A percentile compares a stretch with the other conserved stretches of the same genome.
These are phyloP conservation scores for Drosophila demipolita DNA, from an alignment of 2,888 invertebrate genomes.

Conservation along the genomic window DNA sequence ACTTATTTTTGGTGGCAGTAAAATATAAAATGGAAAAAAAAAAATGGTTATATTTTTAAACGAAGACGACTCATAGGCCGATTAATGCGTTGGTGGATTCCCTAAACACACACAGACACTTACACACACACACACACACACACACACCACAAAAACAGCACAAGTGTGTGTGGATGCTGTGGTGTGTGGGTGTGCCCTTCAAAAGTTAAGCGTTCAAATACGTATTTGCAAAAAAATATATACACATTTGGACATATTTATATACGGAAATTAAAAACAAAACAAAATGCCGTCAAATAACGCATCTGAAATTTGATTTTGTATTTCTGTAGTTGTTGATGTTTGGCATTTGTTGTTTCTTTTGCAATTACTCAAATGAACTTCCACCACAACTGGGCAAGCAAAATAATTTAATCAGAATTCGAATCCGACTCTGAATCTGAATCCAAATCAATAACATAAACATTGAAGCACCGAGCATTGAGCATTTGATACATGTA, in stretches of 20 bases:
- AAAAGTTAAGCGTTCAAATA: slow-evolving; percentile 32
- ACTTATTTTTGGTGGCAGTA: slow-evolving; percentile 67
- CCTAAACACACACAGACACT: slow-evolving; percentile 36
- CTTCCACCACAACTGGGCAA: slow-evolving; percentile 34
- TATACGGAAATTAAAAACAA: slow-evolving; percentile 29
- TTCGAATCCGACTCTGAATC: slow-evolving; percentile 19
- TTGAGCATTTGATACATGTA: slow-evolving; percentile 33
- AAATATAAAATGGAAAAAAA: slow-evolving; percentile 9
- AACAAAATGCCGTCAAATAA: slow-evolving; percentile 51
- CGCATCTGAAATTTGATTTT: slow-evolving; percentile 36
- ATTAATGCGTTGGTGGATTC: slow-evolving; percentile 48
- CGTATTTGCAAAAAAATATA: slow-evolving; percentile 22
- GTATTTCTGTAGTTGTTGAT: slow-evolving; percentile 11
- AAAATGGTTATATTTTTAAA: slow-evolving; percentile 65
- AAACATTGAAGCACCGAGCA: slow-evolving; percentile 16
- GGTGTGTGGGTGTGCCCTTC: slow-evolving; percentile 46
- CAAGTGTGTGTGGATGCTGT: slow-evolving; percentile 9
- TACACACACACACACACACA: neutral
- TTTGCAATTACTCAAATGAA: slow-evolving; percentile 46
- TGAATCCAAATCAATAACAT: slow-evolving; percentile 9
- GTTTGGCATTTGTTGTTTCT: slow-evolving; percentile 1
- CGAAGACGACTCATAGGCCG: slow-evolving; percentile 41
- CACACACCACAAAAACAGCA: slow-evolving; percentile 17
- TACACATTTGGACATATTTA: slow-evolving; percentile 4
- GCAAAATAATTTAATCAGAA: slow-evolving; percentile 56